Percentiles rank a stretch among this genome's conserved stretches.
Conservation (phyloP, 2,797 vertebrate genomes). For the Saxicola maurus region DNA sequence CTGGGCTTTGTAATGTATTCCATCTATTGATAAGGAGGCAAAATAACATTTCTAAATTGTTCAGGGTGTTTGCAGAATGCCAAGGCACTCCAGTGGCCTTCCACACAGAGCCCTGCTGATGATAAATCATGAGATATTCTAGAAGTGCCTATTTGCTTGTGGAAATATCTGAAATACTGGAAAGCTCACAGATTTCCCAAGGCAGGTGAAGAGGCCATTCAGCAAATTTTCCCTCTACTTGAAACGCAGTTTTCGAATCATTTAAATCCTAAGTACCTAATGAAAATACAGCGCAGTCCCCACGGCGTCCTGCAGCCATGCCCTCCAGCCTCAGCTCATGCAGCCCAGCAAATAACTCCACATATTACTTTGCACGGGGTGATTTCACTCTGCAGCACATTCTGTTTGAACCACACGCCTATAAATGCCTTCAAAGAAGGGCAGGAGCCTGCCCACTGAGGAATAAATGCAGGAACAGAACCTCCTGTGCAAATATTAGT, state of each 20-base stretch:
- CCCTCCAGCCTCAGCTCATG: accelerated
- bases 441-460: slow-evolving; percentile 6
- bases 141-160: slow-evolving; percentile 48
- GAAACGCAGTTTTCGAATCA: slow-evolving; percentile 32
- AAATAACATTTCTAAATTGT: slow-evolving; percentile 55
- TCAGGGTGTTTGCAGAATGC: slow-evolving; percentile 59
- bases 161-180: slow-evolving; percentile 61
- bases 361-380: neutral
- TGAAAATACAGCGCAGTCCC: neutral
- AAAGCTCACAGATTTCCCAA: slow-evolving; percentile 48
- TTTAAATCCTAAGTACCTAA: slow-evolving; percentile 24
- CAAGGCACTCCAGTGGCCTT: slow-evolving; percentile 34
- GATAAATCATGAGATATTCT: slow-evolving; percentile 45
- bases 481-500: slow-evolving; percentile 51
- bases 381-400: neutral
- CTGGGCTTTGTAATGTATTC: slow-evolving; percentile 50
- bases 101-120: slow-evolving; percentile 2
- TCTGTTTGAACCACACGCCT: neutral
- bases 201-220: slow-evolving; percentile 15
- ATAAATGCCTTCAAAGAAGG: slow-evolving; percentile 20
- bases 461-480: neutral
- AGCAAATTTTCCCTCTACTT: slow-evolving; percentile 18
- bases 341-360: neutral
- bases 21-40: slow-evolving; percentile 50
- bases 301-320: neutral